A percentile compares a stretch with the other conserved stretches of the same genome.
Conservation (phyloP, 1,140 invertebrate genomes). For the Scaptodrosophila lebanonensis region DNA sequence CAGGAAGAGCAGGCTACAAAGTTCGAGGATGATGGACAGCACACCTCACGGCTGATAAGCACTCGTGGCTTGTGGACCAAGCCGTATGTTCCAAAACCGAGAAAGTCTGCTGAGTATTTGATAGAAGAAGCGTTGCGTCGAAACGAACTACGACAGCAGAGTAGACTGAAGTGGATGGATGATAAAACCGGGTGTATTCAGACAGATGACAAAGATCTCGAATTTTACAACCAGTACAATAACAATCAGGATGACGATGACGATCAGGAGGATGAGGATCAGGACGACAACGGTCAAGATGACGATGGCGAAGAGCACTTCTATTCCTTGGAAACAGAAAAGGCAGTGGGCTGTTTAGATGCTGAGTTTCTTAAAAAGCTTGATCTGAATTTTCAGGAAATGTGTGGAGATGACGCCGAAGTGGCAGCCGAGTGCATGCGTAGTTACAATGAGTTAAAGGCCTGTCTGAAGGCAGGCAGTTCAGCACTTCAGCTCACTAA, state of each 20-base stretch:
- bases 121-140: conserved; percentile 21
- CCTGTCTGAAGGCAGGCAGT: conserved; percentile 26
- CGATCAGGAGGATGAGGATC: conserved; percentile 2
- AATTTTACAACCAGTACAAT: no score
- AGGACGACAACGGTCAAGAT: no score
- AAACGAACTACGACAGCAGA: no score
- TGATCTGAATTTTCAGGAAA: conserved; percentile 43
- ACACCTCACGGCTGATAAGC: background rate
- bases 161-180: no score
- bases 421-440: conserved; percentile 48
- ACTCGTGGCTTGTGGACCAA: conserved; percentile 31
- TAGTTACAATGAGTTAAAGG: conserved; percentile 48
- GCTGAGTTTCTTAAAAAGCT: conserved; percentile 57
- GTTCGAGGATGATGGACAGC: background rate
- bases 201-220: no score
- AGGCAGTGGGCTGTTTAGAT: conserved; percentile 45
- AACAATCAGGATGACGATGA: no score
- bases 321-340: conserved; percentile 38
- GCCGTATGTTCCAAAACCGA: conserved; percentile 29
- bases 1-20: background rate
- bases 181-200: no score
- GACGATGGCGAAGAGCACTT: conserved; percentile 33
- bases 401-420: conserved; percentile 28
- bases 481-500: conserved; percentile 14
- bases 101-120: conserved; percentile 37